These are phyloP conservation scores for Cryptus armator DNA, from an alignment of 2,888 invertebrate genomes.

Conservation along the genomic window DNA sequence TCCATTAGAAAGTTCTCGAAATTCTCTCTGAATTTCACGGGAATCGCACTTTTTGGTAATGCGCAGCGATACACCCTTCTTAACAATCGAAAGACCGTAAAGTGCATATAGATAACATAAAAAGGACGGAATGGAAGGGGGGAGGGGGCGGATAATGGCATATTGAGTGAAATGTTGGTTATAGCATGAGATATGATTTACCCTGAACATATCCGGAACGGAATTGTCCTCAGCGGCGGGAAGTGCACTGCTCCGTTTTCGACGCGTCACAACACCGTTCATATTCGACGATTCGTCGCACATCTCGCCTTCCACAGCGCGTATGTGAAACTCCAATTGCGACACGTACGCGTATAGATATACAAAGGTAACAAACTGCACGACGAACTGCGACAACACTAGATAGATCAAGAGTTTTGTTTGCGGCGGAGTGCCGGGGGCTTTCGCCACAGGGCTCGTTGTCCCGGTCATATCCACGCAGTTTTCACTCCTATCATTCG, in stretches of 20 bases:
- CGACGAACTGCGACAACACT: constrained; percentile 79
- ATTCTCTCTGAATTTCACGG: no score
- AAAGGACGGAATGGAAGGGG: not conserved
- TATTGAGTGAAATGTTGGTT: constrained; percentile 7
- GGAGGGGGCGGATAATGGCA: not conserved
- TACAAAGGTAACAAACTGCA: constrained; percentile 80
- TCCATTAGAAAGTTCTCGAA: no score
- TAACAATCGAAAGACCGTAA: not conserved
- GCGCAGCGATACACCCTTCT: no score
- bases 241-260: constrained; percentile 80
- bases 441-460: constrained; percentile 64
- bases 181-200: constrained; percentile 69
- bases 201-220: constrained; percentile 81
- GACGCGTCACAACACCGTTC: constrained; percentile 69
- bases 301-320: constrained; percentile 62
- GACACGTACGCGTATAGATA: constrained; percentile 81
- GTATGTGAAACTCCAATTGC: constrained; percentile 78
- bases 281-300: constrained; percentile 63
- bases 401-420: constrained; percentile 78
- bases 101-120: not conserved
- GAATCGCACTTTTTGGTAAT: no score
- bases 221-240: constrained; percentile 82
- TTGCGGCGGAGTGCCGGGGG: constrained; percentile 72
- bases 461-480: constrained; percentile 59
- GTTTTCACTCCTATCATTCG: constrained; percentile 64